phyloP scores from a whole-genome alignment of 2,113 vertebrate species.

The Syrmaticus mikado region DNA sequence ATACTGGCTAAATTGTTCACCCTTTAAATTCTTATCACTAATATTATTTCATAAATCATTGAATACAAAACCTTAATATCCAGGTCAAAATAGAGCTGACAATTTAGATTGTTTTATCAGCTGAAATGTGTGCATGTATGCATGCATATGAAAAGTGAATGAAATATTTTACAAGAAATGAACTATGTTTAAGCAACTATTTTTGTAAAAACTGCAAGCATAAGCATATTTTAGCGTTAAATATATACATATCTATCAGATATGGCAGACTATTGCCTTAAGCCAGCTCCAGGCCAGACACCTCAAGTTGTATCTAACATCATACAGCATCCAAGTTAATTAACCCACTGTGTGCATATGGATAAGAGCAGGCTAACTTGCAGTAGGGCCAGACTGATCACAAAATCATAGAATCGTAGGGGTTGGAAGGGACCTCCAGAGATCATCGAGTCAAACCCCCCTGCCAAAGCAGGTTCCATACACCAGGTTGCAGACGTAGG shows the following conservation, averaged over 20 bases:
- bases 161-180: neutral
- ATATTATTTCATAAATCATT: neutral
- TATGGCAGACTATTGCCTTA: neutral
- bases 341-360: neutral
- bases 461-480: too few relatives aligned
- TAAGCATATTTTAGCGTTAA: neutral
- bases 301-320: neutral
- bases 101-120: neutral
- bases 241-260: neutral
- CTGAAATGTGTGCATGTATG: neutral
- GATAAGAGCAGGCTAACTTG: neutral
- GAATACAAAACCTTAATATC: neutral
- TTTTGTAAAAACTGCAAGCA: neutral
- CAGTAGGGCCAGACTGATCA: neutral
- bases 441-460: too few relatives aligned
- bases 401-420: too few relatives aligned
- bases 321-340: neutral
- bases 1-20: neutral
- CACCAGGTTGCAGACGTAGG: too few relatives aligned
- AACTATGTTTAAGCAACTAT: neutral
- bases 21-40: neutral
- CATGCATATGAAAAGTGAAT: fast-evolving
- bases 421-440: too few relatives aligned
- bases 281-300: neutral
- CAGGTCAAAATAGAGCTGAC: neutral